Percentiles rank a stretch among this genome's conserved stretches.
Conservation (phyloP, 2,888 invertebrate genomes). For the Agonopterix heracliana region DNA sequence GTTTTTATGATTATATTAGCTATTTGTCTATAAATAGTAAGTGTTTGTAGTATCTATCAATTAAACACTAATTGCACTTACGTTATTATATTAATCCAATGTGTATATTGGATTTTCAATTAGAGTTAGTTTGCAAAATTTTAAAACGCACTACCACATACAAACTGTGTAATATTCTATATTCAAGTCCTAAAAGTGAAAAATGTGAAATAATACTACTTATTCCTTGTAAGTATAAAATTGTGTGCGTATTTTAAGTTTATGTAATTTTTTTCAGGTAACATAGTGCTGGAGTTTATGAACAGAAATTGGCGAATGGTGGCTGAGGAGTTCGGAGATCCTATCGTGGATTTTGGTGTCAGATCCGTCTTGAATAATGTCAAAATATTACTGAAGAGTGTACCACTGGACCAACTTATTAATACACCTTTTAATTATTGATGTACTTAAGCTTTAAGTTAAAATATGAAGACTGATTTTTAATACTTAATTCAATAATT, state of each 20-base stretch:
- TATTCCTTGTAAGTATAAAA: too few species aligned
- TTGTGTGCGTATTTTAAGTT: too few species aligned
- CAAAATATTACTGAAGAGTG: slow-evolving; percentile 28
- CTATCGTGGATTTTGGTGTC: slow-evolving; percentile 42
- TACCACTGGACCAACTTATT: slow-evolving; percentile 30
- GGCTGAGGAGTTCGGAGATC: slow-evolving; percentile 50
- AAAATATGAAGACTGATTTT: not conserved
- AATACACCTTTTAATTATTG: slow-evolving; percentile 2
- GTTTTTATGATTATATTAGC: not conserved
- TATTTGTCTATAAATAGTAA: not conserved
- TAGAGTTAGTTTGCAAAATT: not conserved
- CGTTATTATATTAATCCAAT: not conserved
- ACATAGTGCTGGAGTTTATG: slow-evolving; percentile 42
- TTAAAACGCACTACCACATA: too few species aligned
- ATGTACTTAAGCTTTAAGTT: not conserved
- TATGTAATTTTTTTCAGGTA: slow-evolving; percentile 25
- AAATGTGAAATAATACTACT: too few species aligned
- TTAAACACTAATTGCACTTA: too few species aligned
- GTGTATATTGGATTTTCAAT: not conserved
- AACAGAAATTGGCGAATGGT: slow-evolving; percentile 49
- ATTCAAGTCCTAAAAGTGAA: too few species aligned
- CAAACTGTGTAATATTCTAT: too few species aligned
- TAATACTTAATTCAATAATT: not conserved
- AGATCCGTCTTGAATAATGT: slow-evolving; percentile 33
- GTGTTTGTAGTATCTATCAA: too few species aligned